Evolutionary conservation across 2,797 vertebrate genomes (phyloP).

Genomic region (Squalus acanthias): DNA sequence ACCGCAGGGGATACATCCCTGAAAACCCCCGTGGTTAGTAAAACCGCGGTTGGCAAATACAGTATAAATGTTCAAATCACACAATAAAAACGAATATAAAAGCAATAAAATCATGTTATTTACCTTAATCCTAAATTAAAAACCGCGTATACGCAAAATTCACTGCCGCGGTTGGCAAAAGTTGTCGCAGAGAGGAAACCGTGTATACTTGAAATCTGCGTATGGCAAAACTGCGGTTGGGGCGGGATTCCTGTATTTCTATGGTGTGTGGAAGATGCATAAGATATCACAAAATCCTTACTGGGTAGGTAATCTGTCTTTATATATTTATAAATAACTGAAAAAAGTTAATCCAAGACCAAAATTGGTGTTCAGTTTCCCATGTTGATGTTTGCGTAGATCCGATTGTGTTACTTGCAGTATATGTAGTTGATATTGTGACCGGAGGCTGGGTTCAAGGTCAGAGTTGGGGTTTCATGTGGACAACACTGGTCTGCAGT

Average conservation of each 20-base stretch:
- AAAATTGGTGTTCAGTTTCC: background rate
- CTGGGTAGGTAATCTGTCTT: background rate
- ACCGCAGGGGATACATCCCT: no score
- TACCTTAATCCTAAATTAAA: no score
- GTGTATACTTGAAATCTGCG: no score
- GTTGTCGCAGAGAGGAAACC: no score
- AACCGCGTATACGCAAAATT: no score
- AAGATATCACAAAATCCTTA: background rate
- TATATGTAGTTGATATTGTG: background rate
- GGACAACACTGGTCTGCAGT: background rate
- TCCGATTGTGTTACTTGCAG: background rate
- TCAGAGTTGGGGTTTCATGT: background rate
- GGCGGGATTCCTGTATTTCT: background rate
- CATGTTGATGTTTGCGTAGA: background rate
- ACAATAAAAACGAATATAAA: no score
- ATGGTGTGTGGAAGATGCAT: background rate
- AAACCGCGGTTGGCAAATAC: no score
- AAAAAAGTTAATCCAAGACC: background rate
- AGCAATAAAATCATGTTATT: no score
- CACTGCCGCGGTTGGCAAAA: no score
- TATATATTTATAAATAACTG: background rate
- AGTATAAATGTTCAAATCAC: no score
- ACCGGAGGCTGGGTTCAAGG: background rate
- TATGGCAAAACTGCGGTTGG: no score
- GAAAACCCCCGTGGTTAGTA: no score